Evolutionary conservation across 2,888 invertebrate genomes (phyloP).

Genomic region (Harpalus rubripes): DNA sequence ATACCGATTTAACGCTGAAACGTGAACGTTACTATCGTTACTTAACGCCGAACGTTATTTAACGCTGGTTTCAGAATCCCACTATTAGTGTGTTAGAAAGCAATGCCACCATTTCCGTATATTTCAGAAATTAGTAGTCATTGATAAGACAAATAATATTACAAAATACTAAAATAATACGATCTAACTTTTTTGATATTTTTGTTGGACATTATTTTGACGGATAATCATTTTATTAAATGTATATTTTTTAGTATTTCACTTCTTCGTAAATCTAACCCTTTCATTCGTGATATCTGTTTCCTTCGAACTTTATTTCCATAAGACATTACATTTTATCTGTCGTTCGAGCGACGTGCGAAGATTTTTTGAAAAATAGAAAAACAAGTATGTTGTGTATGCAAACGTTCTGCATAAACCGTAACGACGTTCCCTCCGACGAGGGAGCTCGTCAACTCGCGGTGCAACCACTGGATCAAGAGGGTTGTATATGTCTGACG

Average conservation of each 20-base stretch:
- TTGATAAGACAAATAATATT: too few species aligned
- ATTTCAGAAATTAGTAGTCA: too few species aligned
- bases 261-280: not conserved
- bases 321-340: slow-evolving; percentile 23
- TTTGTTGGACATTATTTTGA: too few species aligned
- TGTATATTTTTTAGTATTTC: not conserved
- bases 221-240: too few species aligned
- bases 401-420: slow-evolving; percentile 57
- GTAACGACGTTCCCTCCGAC: slow-evolving; percentile 5
- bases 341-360: not conserved
- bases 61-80: too few species aligned
- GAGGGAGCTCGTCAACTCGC: not conserved
- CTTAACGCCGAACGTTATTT: too few species aligned
- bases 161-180: too few species aligned
- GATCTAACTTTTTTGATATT: too few species aligned
- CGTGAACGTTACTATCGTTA: too few species aligned
- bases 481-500: slow-evolving; percentile 6
- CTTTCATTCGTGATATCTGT: not conserved
- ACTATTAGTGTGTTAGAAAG: too few species aligned
- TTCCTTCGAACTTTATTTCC: not conserved
- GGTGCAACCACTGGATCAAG: slow-evolving; percentile 42
- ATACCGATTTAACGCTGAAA: too few species aligned
- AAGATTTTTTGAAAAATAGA: slow-evolving; percentile 53
- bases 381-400: slow-evolving; percentile 52
- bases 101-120: too few species aligned